Evolutionary conservation across 2,113 vertebrate genomes (phyloP).

Genomic region (Erpornis zantholeuca): DNA sequence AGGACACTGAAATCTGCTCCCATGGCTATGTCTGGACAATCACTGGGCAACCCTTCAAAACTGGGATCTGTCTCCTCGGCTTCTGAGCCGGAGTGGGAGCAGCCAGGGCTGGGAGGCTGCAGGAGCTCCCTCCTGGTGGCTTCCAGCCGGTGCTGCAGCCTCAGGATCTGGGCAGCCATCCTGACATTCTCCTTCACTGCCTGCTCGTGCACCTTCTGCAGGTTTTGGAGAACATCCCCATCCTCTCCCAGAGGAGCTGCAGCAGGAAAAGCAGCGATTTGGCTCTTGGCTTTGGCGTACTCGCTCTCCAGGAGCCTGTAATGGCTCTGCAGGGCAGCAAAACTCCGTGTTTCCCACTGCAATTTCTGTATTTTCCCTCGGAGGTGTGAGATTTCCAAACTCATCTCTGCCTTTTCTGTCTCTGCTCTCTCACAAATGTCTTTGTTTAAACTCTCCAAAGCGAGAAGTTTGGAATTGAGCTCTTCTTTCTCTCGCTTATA

Average conservation of each 20-base stretch:
- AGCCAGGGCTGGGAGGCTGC: background rate
- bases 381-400: constrained; percentile 70
- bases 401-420: constrained; percentile 66
- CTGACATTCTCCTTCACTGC: constrained; percentile 68
- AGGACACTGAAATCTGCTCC: background rate
- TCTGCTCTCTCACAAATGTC: constrained; percentile 58
- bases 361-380: constrained; percentile 66
- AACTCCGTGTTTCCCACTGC: constrained; percentile 15
- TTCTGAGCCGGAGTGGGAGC: background rate
- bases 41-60: background rate
- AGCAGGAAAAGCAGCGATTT: constrained; percentile 24
- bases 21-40: background rate
- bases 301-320: background rate
- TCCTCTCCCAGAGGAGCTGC: constrained; percentile 47
- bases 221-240: constrained; percentile 44
- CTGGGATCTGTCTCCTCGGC: background rate
- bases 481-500: constrained; percentile 72
- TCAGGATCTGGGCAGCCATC: constrained; percentile 61
- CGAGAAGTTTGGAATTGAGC: constrained; percentile 55
- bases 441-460: constrained; percentile 66
- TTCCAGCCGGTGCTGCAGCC: constrained; percentile 48
- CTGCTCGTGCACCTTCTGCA: constrained; percentile 68
- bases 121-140: background rate
- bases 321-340: background rate
- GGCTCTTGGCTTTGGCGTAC: constrained; percentile 38